Evolutionary conservation across 2,113 vertebrate genomes (phyloP).

Genomic region (Nyctereutes procyonoides): DNA sequence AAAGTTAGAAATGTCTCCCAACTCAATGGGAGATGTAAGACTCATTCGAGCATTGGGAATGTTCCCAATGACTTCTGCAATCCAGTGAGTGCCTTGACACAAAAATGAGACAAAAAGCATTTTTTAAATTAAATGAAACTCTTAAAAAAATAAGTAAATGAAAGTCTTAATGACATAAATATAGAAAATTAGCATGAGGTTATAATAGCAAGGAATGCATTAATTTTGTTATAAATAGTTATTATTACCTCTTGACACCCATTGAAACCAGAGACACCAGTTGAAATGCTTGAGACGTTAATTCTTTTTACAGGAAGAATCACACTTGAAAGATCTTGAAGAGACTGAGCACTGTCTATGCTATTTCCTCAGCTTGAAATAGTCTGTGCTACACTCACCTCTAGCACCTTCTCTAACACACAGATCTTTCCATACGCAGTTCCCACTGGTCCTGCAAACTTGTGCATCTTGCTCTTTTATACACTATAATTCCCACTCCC

Average conservation of each 20-base stretch:
- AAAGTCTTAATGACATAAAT: not conserved
- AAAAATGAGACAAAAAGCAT: not conserved
- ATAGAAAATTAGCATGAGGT: not conserved
- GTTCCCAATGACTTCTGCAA: constrained; percentile 85
- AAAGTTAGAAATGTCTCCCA: constrained; percentile 85
- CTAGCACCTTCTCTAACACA: not conserved
- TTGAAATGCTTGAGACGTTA: not conserved
- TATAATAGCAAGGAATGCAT: not conserved
- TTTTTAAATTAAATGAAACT: constrained; percentile 29
- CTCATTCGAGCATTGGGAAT: constrained; percentile 80
- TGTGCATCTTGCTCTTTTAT: not conserved
- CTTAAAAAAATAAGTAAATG: not conserved
- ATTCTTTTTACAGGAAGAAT: not conserved
- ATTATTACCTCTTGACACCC: not conserved
- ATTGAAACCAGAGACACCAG: not conserved
- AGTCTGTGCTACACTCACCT: not conserved
- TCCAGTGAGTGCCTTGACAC: constrained; percentile 87
- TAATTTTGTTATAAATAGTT: not conserved
- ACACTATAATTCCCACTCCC: not conserved
- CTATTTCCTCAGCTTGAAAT: not conserved
- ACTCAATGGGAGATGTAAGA: constrained; percentile 86
- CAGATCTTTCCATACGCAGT: not conserved
- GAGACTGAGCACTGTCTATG: not conserved
- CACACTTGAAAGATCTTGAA: not conserved
- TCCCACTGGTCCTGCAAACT: not conserved